Evolutionary conservation across 2,888 invertebrate species (phyloP), one percentile per base, ranked within the genome.

Genomic region (Operophtera brumata): DNA sequence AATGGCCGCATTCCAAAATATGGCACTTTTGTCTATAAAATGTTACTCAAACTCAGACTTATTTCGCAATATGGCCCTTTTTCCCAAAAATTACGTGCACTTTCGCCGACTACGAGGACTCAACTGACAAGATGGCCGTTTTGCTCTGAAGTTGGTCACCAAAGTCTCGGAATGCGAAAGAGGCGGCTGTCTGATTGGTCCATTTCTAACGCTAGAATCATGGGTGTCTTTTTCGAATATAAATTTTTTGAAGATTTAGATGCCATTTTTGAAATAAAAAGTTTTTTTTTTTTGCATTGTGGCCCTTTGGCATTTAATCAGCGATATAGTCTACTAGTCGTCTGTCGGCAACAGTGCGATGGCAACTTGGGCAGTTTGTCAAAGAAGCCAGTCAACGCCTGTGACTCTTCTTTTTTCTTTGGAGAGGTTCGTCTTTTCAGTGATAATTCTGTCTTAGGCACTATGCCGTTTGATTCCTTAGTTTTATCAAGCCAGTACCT

Each of bases 141-240:
- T 30, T 2, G 30, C 30, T 34, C 34, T n/a, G 34, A 34, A 34
- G 41, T 26, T 41, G 41, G 41, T 41, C 41, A 20, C 12, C 41
- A 41, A 41, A 41, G 26, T 40, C 20, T 25, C 40, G 6, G 40
- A 41, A 41, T 41, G 41, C 41, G 12, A 41, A 41, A 41, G 41
- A 12, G 41, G 41, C 41, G 26, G 41, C 26, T 41, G 41, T 41
- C n/a, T 41, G 41, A 41, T 26, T 26, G 26, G 41, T 41, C 41
- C 26, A n/a, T 41, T 41, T 41, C 7, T 41, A 26, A 28, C 28
- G 41, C n/a, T 41, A 41, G n/a, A 41, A 41, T 26, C 41, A 41
- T 41, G 41, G 41, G 25, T 41, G 41, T 41, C 41, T 26, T 41
- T 41, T 41, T 41, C 26, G 41, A 41, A 41, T 41, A 41, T 41